These are phyloP conservation scores for Pseudomyrmex concolor DNA, from an alignment of 1,140 invertebrate genomes.

Conservation along the genomic window DNA sequence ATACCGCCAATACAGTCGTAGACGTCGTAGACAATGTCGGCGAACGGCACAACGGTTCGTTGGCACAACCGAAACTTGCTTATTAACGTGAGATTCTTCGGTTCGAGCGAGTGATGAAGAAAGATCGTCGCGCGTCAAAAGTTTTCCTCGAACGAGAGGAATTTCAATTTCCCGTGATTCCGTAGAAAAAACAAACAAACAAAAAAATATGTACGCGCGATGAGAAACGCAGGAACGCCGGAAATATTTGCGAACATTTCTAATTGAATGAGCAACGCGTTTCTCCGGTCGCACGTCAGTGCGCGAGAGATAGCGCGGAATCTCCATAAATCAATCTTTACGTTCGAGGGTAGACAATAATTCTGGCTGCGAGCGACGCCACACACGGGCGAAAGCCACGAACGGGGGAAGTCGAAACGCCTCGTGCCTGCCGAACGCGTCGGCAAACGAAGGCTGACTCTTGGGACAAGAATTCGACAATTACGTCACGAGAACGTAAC, in stretches of 20 bases:
- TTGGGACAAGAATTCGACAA: constrained; percentile 83
- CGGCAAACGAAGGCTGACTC: constrained; percentile 48
- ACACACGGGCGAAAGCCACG: constrained; percentile 25
- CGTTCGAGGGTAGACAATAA: constrained; percentile 56
- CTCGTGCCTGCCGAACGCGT: constrained; percentile 35
- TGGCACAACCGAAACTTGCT: not conserved
- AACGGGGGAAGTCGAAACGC: constrained; percentile 28
- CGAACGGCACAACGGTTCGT: not conserved
- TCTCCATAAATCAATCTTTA: constrained; percentile 63
- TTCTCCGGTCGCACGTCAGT: constrained; percentile 11
- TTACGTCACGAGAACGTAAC: constrained; percentile 83
- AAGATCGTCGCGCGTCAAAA: no score
- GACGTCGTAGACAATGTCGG: not conserved
- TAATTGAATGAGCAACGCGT: constrained; percentile 10
- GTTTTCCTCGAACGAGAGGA: no score
- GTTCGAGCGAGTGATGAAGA: not conserved
- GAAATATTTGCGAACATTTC: not conserved
- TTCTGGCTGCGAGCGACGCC: constrained; percentile 50
- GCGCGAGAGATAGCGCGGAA: constrained; percentile 54
- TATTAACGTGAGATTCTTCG: not conserved
- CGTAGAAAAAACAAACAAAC: no score
- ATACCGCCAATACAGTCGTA: not conserved
- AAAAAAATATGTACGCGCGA: no score
- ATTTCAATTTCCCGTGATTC: not conserved
- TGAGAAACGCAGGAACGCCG: no score